Evolutionary conservation across 2,113 vertebrate genomes (phyloP), one percentile per base, ranked within the genome.

Genomic region (Alectura lathami): DNA sequence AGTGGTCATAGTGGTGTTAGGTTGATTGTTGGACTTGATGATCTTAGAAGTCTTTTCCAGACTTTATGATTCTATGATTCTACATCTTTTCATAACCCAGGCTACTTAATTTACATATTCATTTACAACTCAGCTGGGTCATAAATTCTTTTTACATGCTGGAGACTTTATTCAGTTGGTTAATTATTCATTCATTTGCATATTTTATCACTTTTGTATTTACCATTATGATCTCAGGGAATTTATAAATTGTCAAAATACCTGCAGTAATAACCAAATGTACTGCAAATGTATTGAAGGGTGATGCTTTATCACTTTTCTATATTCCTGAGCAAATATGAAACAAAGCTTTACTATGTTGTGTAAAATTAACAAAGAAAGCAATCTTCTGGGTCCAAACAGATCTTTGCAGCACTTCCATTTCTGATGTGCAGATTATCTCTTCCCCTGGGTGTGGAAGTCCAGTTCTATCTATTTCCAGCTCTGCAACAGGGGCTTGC

Each of bases 91-190:
- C 9, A 14, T 87, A 89, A 91, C 13, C 5, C n/a, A 80, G 73
- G 40, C 23, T 17, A 56, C 70, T 95, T 86, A 80, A 92, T 96
- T 94, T 88, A 42, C 86, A 90, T 93, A 81, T 18, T 96, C 47
- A 60, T 34, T 78, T 68, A 67, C 11, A 42, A 23, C 43, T 86
- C 38, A 83, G 6, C 60, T 36, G 51, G 69, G 26, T 72, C 80
- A 81, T 93, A 88, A 91, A 86, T 88, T 73, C 26, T 77, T 83
- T 94, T 88, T 70, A 74, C 32, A 50, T 50, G 32, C 6, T 2
- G 7, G 7, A 8, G 81, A 78, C 38, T 92, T 82, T 75, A 66
- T 70, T 88, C 72, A 93, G 47, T 29, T 93, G 21, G 16, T 78
- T 93, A 83, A 42, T 59, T 68, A 78, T 56, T 67, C 2, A 88